phyloP scores from a whole-genome alignment of 1,140 invertebrate species.

The Cotesia glomerata region DNA sequence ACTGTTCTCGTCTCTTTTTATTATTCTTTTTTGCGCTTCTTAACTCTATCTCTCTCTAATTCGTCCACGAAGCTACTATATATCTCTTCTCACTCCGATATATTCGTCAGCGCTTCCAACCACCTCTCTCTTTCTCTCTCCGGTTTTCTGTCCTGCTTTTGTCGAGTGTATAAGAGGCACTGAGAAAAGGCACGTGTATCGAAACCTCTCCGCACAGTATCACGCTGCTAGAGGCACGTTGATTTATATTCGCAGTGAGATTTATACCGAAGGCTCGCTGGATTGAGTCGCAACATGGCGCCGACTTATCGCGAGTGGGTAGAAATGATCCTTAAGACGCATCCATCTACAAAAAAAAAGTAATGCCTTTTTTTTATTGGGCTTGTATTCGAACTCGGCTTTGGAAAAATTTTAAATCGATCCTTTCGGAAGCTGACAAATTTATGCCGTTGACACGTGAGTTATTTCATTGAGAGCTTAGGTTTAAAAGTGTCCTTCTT shows the following conservation, averaged over 20 bases:
- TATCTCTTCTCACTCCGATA: not conserved
- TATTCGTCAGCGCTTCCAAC: not conserved
- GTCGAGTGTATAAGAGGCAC: not conserved
- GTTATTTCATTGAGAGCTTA: too few species aligned
- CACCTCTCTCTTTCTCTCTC: not conserved
- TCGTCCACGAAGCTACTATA: not conserved
- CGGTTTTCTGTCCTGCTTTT: not conserved
- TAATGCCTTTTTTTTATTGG: too few species aligned
- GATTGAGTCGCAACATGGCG: slow-evolving; percentile 62
- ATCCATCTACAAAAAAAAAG: too few species aligned
- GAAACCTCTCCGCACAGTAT: slow-evolving; percentile 47
- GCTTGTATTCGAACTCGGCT: too few species aligned
- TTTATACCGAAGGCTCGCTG: slow-evolving; percentile 59
- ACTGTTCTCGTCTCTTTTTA: slow-evolving; percentile 55
- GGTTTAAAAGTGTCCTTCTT: too few species aligned
- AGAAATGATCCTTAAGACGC: slow-evolving; percentile 43
- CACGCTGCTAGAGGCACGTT: slow-evolving; percentile 58
- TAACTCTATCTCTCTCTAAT: not conserved
- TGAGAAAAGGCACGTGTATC: slow-evolving; percentile 34
- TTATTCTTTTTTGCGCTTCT: slow-evolving; percentile 26
- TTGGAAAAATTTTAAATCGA: too few species aligned
- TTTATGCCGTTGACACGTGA: too few species aligned
- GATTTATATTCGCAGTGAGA: slow-evolving; percentile 59
- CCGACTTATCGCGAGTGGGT: slow-evolving; percentile 62
- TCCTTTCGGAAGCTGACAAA: too few species aligned